Evolutionary conservation across 2,888 invertebrate genomes (phyloP).

Genomic region (Operophtera brumata): DNA sequence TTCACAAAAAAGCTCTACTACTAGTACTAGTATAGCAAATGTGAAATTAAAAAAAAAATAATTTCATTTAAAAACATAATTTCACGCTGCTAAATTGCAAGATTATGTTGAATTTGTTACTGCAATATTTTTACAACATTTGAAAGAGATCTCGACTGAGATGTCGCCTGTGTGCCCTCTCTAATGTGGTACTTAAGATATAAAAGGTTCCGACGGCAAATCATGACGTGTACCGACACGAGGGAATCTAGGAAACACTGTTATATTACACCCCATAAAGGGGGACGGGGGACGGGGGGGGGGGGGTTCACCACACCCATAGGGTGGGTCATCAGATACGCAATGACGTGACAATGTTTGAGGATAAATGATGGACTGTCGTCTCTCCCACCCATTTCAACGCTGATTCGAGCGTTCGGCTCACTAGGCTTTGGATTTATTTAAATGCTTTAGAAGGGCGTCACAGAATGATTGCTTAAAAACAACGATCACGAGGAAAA

Average conservation of each 20-base stretch:
- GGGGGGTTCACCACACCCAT: not conserved
- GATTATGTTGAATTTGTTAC: no score
- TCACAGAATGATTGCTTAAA: no score
- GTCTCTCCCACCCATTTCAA: conserved; percentile 8
- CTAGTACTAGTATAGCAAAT: no score
- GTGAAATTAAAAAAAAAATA: no score
- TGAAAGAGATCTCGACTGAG: not conserved
- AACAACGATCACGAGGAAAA: no score
- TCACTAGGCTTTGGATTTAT: conserved; percentile 1
- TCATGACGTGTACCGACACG: conserved; percentile 25
- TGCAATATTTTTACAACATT: no score
- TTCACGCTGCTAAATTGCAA: no score
- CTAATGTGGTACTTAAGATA: conserved; percentile 31
- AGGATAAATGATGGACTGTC: conserved; percentile 19
- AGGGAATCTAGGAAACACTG: conserved; percentile 14
- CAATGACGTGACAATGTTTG: conserved; percentile 13
- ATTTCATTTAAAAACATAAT: no score
- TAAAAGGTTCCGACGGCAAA: conserved; percentile 32
- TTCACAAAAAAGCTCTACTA: no score
- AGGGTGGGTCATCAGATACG: conserved; percentile 15
- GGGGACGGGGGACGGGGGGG: conserved; percentile 8
- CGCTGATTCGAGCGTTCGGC: conserved; percentile 1
- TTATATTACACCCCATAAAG: conserved; percentile 15
- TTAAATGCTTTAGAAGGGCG: not conserved
- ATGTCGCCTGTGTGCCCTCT: conserved; percentile 17